These are phyloP conservation scores for Chaetorhynchus papuensis DNA, from an alignment of 2,113 vertebrate genomes.

Conservation along the genomic window DNA sequence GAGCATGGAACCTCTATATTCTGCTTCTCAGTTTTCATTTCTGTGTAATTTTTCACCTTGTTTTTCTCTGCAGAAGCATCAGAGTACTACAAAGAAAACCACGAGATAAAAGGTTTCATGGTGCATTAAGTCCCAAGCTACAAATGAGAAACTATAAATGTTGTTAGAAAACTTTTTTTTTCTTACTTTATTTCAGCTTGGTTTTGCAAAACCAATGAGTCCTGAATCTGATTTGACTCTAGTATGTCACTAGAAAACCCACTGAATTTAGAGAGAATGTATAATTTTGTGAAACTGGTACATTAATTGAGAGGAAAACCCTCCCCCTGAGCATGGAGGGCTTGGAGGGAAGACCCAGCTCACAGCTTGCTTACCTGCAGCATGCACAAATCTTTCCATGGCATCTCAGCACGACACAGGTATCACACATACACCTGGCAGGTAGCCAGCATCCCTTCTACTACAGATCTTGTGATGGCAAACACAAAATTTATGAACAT, in stretches of 20 bases:
- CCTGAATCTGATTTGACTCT: not conserved
- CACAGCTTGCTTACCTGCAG: not conserved
- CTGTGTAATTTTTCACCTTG: not conserved
- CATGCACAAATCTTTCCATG: not conserved
- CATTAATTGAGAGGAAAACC: not conserved
- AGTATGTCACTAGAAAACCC: not conserved
- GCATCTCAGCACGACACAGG: not conserved
- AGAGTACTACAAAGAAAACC: not conserved
- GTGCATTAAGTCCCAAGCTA: not conserved
- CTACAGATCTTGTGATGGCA: not conserved
- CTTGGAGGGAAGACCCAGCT: not conserved
- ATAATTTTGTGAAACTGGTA: not conserved
- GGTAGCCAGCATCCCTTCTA: not conserved
- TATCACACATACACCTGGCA: not conserved
- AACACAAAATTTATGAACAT: not conserved
- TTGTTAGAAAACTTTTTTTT: not conserved
- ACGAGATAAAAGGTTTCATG: not conserved
- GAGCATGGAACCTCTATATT: not conserved
- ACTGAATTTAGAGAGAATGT: not conserved
- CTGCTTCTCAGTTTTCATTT: not conserved
- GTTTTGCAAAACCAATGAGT: not conserved
- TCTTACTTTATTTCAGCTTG: not conserved
- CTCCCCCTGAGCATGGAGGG: fast-evolving
- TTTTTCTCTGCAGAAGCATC: not conserved
- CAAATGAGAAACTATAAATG: not conserved